Evolutionary conservation across 2,888 invertebrate genomes (phyloP).

Genomic region (Meliscaeva auricollis): DNA sequence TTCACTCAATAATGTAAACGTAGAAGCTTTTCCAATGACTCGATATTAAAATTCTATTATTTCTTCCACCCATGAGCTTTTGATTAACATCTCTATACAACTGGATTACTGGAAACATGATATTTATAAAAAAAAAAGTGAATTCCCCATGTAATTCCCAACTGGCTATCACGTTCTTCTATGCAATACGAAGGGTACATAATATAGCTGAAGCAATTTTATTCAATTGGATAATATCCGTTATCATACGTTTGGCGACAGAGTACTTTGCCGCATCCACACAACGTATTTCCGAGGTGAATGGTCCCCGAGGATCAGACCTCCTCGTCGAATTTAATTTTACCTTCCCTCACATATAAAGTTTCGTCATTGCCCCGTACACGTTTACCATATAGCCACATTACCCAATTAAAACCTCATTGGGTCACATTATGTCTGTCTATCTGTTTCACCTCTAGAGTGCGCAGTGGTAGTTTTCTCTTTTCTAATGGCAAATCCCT

Average conservation of each 20-base stretch:
- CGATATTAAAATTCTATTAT: too few species aligned
- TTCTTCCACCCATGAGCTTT: too few species aligned
- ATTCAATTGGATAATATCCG: constrained; percentile 31
- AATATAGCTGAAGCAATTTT: background rate
- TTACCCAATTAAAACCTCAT: constrained; percentile 63
- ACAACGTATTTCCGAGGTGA: constrained; percentile 25
- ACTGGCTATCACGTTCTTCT: background rate
- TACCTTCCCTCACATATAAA: constrained; percentile 3
- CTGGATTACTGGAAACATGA: too few species aligned
- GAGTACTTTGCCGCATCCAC: constrained; percentile 12
- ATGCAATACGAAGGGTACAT: too few species aligned
- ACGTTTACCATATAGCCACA: background rate
- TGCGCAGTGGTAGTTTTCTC: constrained; percentile 22
- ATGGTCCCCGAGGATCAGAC: constrained; percentile 22
- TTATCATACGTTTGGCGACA: background rate
- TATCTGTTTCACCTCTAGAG: constrained; percentile 12
- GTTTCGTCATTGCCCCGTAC: constrained; percentile 1
- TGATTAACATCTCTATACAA: too few species aligned
- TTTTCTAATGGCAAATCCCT: constrained; percentile 48
- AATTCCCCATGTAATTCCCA: background rate
- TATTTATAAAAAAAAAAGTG: background rate
- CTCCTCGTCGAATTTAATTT: constrained; percentile 24
- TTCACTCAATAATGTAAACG: too few species aligned
- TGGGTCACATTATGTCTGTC: constrained; percentile 47
- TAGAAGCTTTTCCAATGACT: too few species aligned